Evolutionary conservation across 2,113 vertebrate genomes (phyloP), one percentile per base, ranked within the genome.

Genomic region (Oryctolagus cuniculus): DNA sequence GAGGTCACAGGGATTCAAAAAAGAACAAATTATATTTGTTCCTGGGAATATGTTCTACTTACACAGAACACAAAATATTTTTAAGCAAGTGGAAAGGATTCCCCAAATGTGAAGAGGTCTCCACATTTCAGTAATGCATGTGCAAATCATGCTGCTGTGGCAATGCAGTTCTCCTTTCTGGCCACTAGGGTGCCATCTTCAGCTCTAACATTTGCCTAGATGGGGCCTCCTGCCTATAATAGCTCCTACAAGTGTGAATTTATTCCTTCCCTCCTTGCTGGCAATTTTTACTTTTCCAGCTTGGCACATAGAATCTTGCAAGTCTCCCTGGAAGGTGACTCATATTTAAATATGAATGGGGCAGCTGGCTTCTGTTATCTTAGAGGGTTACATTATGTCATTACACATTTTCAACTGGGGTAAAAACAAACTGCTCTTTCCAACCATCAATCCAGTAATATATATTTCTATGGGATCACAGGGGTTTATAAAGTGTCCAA

Each of bases 331-430:
- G 96, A 96, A 97, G 83, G 96, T 95, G 96, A 96, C 96, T 97
- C 97, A 95, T 94, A 97, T 96, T 97, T 96, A 95, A 98, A 96
- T 96, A 96, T 95, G 96, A 96, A 97, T 95, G 80, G 97, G 90
- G 96, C 97, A 97, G 95, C 97, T 97, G 96, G 96, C 95, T 97
- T 96, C 95, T 97, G 97, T 96, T 96, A 97, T 94, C 97, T 92
- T 96, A 95, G 96, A 96, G 95, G 93, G 90, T 91, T 93, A 81
- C 70, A 93, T 97, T 90, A 96, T 97, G 94, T 96, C 96, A 96
- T 44, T 92, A 90, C 79, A 96, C 96, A 93, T 95, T 96, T 94
- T 94, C 87, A 92, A 86, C 82, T 17, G 53, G 78, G 88, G 31
- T 96, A 91, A 94, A 96, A 97, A 93, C 96, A 97, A 96, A 96